Evolutionary conservation across 2,888 invertebrate genomes (phyloP), one percentile per base, ranked within the genome.

Genomic region (Dasypogon diadema): DNA sequence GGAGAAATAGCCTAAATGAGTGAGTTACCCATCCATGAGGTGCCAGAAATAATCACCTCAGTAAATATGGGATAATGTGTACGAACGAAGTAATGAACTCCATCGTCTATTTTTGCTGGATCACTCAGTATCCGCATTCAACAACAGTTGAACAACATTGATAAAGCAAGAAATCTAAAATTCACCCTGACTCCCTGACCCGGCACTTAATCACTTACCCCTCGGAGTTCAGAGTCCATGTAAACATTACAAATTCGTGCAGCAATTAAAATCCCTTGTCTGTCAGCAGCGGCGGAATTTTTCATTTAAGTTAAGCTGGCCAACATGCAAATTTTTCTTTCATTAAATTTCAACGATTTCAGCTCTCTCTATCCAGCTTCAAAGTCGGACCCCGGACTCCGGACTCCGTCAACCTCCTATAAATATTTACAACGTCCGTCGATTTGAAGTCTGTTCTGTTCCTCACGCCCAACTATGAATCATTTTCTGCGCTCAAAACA

Each of bases 301-400:
- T 48, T 12, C 12, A 48, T 48, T 48, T 48, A 16, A n/a, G 48
- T 48, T 48, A 48, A 48, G 48, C 48, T 48, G 12, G 48, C n/a
- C 12, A n/a, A n/a, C 16, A 48, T 48, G 48, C 48, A 48, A 48
- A 48, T 48, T 16, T 12, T 16, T 12, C 48, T 16, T 16, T n/a
- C 48, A 16, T n/a, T 48, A 5, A 30, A 48, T 16, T 16, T 16
- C 48, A 6, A 3, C 48, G 48, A 48, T 16, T 16, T 14, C 48
- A 37, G 37, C 37, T 37, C 12, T 14, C 12, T 48, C 48, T 16
- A 16, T 12, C 16, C 5, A 48, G 30, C 48, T 48, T 48, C 48
- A 48, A 12, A 48, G 48, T 48, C 48, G 6, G 48, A 48, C 48
- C 3, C 16, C 48, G 4, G 30, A 5, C n/a, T n/a, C n/a, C n/a